Evolutionary conservation across 1,140 invertebrate genomes (phyloP).

Genomic region (Bombus breviceps): DNA sequence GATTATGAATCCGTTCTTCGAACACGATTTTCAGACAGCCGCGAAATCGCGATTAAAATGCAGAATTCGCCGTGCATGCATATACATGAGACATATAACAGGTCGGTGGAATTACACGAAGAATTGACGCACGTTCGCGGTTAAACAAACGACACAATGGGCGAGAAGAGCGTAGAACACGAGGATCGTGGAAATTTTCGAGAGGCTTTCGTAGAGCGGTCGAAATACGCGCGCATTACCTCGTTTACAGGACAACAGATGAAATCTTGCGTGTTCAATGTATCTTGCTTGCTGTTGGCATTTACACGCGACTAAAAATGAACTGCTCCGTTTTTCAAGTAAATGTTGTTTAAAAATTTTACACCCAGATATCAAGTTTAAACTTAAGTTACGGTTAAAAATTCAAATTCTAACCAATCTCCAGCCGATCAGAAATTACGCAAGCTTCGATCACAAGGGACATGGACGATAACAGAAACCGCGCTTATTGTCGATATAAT

Average conservation of each 20-base stretch:
- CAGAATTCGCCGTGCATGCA: conserved; percentile 43
- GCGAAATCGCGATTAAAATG: conserved; percentile 52
- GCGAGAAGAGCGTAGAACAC: neutral
- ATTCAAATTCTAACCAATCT: neutral
- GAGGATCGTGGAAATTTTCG: conserved; percentile 51
- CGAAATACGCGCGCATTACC: neutral
- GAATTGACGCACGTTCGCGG: conserved; percentile 54
- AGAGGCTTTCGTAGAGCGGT: neutral
- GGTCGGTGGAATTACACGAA: conserved; percentile 38
- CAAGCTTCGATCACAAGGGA: no score
- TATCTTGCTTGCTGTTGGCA: neutral
- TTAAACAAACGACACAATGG: conserved; percentile 26
- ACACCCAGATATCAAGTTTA: neutral
- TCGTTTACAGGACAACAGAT: neutral
- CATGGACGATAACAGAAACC: no score
- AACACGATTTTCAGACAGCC: conserved; percentile 37
- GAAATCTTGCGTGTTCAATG: conserved; percentile 3
- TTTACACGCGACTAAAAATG: neutral
- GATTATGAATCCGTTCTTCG: neutral
- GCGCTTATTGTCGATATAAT: no score
- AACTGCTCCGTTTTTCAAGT: neutral
- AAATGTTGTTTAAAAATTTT: neutral
- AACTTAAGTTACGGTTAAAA: no score
- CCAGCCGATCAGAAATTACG: no score
- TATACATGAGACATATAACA: conserved; percentile 56